Percentiles rank a stretch among this genome's conserved stretches.
phyloP scores from a whole-genome alignment of 2,888 invertebrate genomes.

The Carpatolechia fugitivella region DNA sequence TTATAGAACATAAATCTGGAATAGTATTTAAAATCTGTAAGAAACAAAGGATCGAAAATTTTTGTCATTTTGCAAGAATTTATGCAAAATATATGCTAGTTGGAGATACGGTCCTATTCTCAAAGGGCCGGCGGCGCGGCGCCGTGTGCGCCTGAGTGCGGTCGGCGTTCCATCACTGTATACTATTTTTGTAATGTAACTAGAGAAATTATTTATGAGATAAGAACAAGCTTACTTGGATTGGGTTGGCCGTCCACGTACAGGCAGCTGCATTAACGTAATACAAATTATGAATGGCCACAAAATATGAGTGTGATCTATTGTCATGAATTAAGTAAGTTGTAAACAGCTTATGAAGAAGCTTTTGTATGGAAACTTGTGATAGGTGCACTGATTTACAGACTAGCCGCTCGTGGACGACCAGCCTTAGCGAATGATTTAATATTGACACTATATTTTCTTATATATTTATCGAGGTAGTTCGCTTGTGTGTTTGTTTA shows the following conservation, averaged over 20 bases:
- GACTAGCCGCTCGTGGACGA: background rate
- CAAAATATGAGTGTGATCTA: background rate
- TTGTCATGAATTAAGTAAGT: background rate
- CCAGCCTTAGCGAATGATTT: slow-evolving; percentile 53
- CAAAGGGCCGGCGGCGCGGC: too few species aligned
- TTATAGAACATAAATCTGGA: too few species aligned
- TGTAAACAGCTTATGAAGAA: too few species aligned
- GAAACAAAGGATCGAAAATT: too few species aligned
- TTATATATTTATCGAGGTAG: slow-evolving; percentile 76
- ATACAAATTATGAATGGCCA: background rate
- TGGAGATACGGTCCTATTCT: too few species aligned
- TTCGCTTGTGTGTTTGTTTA: slow-evolving; percentile 74
- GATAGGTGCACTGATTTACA: background rate
- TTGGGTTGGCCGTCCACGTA: slow-evolving; percentile 15
- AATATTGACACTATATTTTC: slow-evolving; percentile 72
- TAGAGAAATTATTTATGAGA: slow-evolving; percentile 79
- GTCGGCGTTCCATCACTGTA: slow-evolving; percentile 56
- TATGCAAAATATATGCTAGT: too few species aligned
- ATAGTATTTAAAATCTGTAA: too few species aligned
- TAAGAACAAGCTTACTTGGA: slow-evolving; percentile 71
- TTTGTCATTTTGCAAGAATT: too few species aligned
- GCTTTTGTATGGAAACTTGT: too few species aligned
- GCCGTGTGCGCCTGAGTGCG: too few species aligned
- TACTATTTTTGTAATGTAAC: slow-evolving; percentile 78
- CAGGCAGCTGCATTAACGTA: background rate